Evolutionary conservation across 1,140 invertebrate genomes (phyloP), one percentile per base, ranked within the genome.

Genomic region (Probaryconus sp.): DNA sequence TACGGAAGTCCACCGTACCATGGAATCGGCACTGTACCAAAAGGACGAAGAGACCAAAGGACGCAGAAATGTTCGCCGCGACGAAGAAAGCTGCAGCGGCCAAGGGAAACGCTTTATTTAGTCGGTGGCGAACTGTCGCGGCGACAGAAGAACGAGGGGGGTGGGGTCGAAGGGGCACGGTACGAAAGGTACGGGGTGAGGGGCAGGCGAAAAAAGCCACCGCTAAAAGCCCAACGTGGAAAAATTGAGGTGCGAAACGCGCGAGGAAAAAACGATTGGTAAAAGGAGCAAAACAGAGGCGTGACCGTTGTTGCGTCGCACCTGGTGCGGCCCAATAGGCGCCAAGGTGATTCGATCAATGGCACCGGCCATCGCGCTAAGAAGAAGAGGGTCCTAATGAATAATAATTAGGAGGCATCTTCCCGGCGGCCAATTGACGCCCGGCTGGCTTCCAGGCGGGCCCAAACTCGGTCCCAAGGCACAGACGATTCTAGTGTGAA

Each of bases 401-500:
- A 60, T 48, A 53, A 28, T 75, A 82, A 82, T 82, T 83, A 76
- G 68, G 33, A 48, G 33, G 50, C 58, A 14, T 26, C 21, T 51
- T 40, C 50, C 51, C n/a, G 56, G 61, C 63, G 38, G 51, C 63
- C 64, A 64, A 64, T 64, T 51, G 60, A 43, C 47, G 45, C 16
- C 26, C 3, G 28, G 28, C 28, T 21, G 13, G 33, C 45, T n/a
- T n/a, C n/a, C 58, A 58, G 60, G 67, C 61, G 60, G 65, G 68
- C 56, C 70, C 56, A 53, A 64, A 70, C 33, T 17, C 16, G 42
- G 60, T 64, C 72, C 72, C 58, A 38, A 43, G 7, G 30, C 28
- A 33, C 10, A 30, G 18, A 60, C 78, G 77, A 58, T 67, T 69
- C 82, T 87, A 85, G 87, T 87, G 86, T 86, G 87, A 88, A 88